These are phyloP conservation scores for Trichonephila inaurata DNA, from an alignment of 1,140 invertebrate species.

Conservation along the genomic window DNA sequence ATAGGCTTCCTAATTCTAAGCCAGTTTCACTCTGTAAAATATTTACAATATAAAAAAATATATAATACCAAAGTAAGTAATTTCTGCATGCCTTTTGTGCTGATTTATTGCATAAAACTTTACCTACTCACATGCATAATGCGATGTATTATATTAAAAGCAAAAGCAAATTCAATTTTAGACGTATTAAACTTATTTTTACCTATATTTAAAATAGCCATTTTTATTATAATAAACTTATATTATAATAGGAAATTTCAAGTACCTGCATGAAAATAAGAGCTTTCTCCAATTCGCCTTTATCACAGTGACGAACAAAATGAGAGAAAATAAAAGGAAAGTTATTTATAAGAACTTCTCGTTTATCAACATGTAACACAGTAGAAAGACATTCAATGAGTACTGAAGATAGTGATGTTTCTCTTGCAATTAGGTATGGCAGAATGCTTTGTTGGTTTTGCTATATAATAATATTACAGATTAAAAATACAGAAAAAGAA, in stretches of 20 bases:
- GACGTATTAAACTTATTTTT: too few species aligned
- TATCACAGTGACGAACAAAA: constrained; percentile 80
- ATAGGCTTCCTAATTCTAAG: constrained; percentile 79
- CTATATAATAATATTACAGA: constrained; percentile 78
- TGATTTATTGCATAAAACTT: not conserved
- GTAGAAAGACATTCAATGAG: constrained; percentile 79
- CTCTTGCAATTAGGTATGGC: constrained; percentile 80
- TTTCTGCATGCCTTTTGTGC: not conserved
- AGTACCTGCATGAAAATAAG: constrained; percentile 80
- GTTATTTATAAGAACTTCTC: constrained; percentile 80
- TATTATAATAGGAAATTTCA: not conserved
- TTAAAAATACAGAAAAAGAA: not conserved
- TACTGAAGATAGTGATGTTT: constrained; percentile 79
- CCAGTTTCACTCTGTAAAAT: constrained; percentile 79
- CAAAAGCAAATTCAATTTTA: too few species aligned
- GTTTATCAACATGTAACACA: constrained; percentile 73
- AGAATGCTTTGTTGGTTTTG: constrained; percentile 79
- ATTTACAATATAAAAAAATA: constrained; percentile 49
- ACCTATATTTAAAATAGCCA: not conserved
- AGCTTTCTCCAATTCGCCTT: constrained; percentile 79
- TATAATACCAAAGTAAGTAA: not conserved
- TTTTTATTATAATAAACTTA: not conserved
- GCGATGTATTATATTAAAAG: too few species aligned
- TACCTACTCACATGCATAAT: not conserved
- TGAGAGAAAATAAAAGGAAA: constrained; percentile 81